Conservation (phyloP, 2,888 invertebrate genomes). For the Lumbricus terrestris region DNA sequence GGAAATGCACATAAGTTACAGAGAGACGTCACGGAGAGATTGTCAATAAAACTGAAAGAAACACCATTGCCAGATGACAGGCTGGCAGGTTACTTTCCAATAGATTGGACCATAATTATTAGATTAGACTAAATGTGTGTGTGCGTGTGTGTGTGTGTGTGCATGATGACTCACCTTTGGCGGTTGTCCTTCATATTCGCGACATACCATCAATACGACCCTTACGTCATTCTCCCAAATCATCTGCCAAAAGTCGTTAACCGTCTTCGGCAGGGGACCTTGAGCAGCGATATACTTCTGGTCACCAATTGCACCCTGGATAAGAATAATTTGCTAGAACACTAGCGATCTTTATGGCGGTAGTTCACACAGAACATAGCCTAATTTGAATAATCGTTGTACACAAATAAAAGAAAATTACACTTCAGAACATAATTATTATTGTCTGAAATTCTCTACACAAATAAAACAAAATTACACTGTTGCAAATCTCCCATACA, state of each 20-base stretch:
- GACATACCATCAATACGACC: slow-evolving; percentile 66
- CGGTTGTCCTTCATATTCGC: slow-evolving; percentile 60
- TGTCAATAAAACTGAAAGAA: too few species aligned
- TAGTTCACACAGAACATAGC: not conserved
- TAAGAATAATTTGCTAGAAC: not conserved
- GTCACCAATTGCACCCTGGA: slow-evolving; percentile 62
- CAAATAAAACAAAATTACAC: too few species aligned
- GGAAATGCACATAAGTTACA: too few species aligned
- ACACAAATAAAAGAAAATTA: not conserved
- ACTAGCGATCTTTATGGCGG: not conserved
- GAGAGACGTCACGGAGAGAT: too few species aligned
- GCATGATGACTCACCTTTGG: not conserved
- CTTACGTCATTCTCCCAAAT: slow-evolving; percentile 53
- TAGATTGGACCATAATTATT: too few species aligned
- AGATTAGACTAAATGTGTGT: too few species aligned
- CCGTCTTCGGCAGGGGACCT: slow-evolving; percentile 62
- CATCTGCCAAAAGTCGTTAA: slow-evolving; percentile 30
- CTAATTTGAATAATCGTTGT: not conserved
- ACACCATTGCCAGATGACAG: too few species aligned
- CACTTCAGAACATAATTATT: too few species aligned
- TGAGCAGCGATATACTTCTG: slow-evolving; percentile 65
- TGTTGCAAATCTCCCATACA: too few species aligned
- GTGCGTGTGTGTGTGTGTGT: too few species aligned
- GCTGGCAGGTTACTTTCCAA: too few species aligned
- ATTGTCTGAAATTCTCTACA: too few species aligned